These are phyloP conservation scores for Gobius niger DNA, from an alignment of 2,113 vertebrate species.

Conservation along the genomic window DNA sequence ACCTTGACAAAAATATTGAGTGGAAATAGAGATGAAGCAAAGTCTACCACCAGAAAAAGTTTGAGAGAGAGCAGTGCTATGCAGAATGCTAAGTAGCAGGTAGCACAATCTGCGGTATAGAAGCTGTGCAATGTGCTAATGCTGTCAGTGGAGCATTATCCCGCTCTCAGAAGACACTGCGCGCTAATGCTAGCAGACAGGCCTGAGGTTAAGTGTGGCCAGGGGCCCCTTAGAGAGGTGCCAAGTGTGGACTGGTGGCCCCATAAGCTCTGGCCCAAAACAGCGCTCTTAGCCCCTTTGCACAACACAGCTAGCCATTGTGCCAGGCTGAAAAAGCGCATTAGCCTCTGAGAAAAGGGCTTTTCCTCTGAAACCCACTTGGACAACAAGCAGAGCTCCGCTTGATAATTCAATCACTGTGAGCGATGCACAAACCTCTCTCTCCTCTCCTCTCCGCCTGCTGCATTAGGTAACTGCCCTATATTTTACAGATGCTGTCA, in stretches of 20 bases:
- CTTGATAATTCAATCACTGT: conserved; percentile 76
- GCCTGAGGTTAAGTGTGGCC: conserved; percentile 69
- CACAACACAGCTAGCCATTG: conserved; percentile 70
- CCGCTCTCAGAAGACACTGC: conserved; percentile 43
- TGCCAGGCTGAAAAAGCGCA: conserved; percentile 68
- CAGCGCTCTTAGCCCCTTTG: conserved; percentile 62
- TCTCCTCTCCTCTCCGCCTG: conserved; percentile 37
- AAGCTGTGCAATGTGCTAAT: conserved; percentile 34
- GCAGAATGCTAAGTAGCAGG: conserved; percentile 39
- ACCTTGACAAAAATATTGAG: neutral
- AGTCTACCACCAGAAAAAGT: neutral
- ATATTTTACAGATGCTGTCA: conserved; percentile 67
- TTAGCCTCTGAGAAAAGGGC: conserved; percentile 67
- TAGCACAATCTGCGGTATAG: conserved; percentile 1
- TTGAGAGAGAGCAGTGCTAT: neutral
- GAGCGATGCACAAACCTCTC: conserved; percentile 29
- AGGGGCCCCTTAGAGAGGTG: conserved; percentile 59
- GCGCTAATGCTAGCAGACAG: conserved; percentile 62
- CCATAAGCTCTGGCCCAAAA: conserved; percentile 59
- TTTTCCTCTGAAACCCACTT: conserved; percentile 59
- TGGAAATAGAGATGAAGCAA: neutral
- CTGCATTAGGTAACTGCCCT: conserved; percentile 68
- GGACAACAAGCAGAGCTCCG: conserved; percentile 68
- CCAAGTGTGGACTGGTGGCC: conserved; percentile 70
- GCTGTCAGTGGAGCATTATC: conserved; percentile 47